Evolutionary conservation across 2,888 invertebrate species (phyloP).

Genomic region (Petrolisthes manimaculis): DNA sequence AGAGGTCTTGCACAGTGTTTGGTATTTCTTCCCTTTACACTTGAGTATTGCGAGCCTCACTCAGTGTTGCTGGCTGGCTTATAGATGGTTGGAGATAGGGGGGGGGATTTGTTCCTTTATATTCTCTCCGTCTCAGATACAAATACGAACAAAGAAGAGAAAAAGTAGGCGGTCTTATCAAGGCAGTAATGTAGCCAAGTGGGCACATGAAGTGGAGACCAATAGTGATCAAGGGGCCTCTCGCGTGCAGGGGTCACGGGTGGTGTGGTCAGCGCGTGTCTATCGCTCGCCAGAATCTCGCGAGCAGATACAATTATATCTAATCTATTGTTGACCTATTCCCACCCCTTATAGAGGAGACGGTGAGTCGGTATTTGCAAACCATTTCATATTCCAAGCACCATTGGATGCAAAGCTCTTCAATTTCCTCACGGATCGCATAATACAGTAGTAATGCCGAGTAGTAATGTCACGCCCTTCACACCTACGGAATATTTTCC

Average conservation of each 20-base stretch:
- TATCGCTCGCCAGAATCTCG: constrained; percentile 15
- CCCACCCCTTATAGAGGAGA: constrained; percentile 13
- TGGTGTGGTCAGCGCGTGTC: constrained; percentile 26
- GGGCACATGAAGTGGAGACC: constrained; percentile 3
- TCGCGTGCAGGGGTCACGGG: constrained; percentile 13
- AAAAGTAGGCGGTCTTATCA: no score
- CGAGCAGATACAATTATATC: constrained; percentile 28
- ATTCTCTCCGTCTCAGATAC: no score
- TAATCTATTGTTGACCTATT: constrained; percentile 21
- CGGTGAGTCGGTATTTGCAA: background rate
- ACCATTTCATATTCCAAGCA: background rate
- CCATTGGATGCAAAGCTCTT: background rate
- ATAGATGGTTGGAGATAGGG: no score
- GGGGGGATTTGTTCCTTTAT: no score
- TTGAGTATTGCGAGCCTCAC: no score
- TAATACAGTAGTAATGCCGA: constrained; percentile 10
- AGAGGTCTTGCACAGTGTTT: no score
- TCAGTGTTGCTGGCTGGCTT: no score
- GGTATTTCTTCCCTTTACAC: no score
- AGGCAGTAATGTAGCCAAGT: no score
- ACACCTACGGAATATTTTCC: background rate
- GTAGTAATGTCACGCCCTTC: background rate
- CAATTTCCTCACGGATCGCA: background rate
- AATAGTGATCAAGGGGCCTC: background rate
- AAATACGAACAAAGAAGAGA: no score